phyloP scores from a whole-genome alignment of 2,797 vertebrate genomes.

The Paramormyrops hopkinsi region DNA sequence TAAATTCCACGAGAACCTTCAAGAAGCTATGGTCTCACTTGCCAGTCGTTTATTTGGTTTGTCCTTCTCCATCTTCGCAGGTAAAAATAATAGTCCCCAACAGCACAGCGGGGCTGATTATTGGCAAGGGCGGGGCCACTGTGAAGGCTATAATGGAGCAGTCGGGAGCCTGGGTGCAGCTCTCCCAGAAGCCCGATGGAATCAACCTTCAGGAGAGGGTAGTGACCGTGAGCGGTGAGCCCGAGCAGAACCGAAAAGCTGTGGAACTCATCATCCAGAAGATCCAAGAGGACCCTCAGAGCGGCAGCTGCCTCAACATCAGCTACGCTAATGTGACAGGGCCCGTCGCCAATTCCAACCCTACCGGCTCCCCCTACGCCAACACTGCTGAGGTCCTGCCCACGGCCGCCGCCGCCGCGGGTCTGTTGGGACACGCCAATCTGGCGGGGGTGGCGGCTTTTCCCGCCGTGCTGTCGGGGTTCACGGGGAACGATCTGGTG shows the following conservation, averaged over 20 bases:
- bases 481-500: constrained; percentile 77
- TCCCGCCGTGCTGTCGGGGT: constrained; percentile 76
- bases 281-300: constrained; percentile 82
- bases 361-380: constrained; percentile 80
- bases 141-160: constrained; percentile 83
- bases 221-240: constrained; percentile 81
- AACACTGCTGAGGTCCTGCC: constrained; percentile 81
- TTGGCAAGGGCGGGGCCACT: constrained; percentile 81
- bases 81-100: constrained; percentile 85
- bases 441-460: constrained; percentile 78
- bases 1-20: background rate
- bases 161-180: constrained; percentile 81
- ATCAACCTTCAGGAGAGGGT: constrained; percentile 83
- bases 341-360: constrained; percentile 80
- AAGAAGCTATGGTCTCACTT: background rate
- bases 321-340: constrained; percentile 81
- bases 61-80: constrained; percentile 69
- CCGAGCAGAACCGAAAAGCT: constrained; percentile 79
- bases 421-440: constrained; percentile 77
- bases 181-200: constrained; percentile 81
- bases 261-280: constrained; percentile 83
- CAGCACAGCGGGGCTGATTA: constrained; percentile 82
- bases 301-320: constrained; percentile 81
- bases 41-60: background rate
- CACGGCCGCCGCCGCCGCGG: constrained; percentile 73